These are phyloP conservation scores for Dinoponera quadriceps DNA, from an alignment of 1,140 invertebrate genomes.

Conservation along the genomic window DNA sequence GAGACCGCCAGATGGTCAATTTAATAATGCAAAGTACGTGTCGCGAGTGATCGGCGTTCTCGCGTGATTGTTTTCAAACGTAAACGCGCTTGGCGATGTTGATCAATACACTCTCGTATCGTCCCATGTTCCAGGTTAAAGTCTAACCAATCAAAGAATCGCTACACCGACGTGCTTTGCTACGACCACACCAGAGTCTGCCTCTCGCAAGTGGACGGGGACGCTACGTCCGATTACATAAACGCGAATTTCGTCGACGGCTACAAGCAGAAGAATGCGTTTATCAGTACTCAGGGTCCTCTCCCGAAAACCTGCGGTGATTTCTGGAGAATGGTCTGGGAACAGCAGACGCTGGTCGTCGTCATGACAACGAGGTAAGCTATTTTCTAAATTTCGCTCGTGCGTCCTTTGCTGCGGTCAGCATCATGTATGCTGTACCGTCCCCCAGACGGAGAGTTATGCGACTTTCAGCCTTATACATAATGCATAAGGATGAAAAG, in stretches of 20 bases:
- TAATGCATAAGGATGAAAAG: no score
- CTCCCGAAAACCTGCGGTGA: slow-evolving; percentile 96
- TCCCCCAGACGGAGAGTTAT: no score
- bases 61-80: background rate
- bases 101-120: slow-evolving; percentile 22
- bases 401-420: background rate
- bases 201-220: slow-evolving; percentile 90
- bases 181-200: slow-evolving; percentile 97
- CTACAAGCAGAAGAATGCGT: slow-evolving; percentile 98
- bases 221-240: slow-evolving; percentile 95
- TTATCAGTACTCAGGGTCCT: slow-evolving; percentile 98
- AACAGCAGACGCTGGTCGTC: slow-evolving; percentile 94
- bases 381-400: slow-evolving; percentile 1
- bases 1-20: slow-evolving; percentile 93
- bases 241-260: slow-evolving; percentile 99
- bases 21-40: slow-evolving; percentile 89
- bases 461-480: no score
- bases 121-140: slow-evolving; percentile 87
- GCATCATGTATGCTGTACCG: no score
- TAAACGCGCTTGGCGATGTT: background rate
- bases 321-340: slow-evolving; percentile 99
- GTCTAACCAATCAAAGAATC: slow-evolving; percentile 95
- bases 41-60: background rate
- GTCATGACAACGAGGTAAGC: slow-evolving; percentile 94
- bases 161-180: slow-evolving; percentile 98